These are phyloP conservation scores for Diaphora mendica DNA, from an alignment of 2,888 invertebrate species.

Conservation along the genomic window DNA sequence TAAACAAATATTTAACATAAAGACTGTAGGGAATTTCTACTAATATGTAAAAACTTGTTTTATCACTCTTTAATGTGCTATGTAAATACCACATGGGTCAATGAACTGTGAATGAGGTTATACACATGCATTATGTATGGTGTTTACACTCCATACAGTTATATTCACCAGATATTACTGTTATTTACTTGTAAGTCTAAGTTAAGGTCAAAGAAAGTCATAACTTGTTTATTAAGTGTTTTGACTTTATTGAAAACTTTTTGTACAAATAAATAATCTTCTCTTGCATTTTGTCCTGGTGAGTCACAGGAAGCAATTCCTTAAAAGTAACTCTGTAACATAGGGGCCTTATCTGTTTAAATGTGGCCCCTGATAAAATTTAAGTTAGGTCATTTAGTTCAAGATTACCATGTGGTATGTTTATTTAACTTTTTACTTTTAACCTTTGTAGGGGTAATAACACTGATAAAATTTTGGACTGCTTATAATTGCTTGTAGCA, in stretches of 20 bases:
- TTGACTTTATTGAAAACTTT: neutral
- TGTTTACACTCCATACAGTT: slow-evolving; percentile 59
- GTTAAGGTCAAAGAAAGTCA: neutral
- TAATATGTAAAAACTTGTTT: neutral
- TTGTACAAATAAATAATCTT: neutral
- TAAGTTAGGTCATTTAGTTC: neutral
- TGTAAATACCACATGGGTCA: slow-evolving; percentile 72
- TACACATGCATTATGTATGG: slow-evolving; percentile 47
- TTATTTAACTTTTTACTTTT: slow-evolving; percentile 2
- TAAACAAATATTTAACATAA: neutral
- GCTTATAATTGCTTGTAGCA: neutral
- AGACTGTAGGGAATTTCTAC: neutral
- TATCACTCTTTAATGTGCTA: slow-evolving; percentile 30
- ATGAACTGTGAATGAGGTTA: slow-evolving; percentile 75
- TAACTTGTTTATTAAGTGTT: neutral
- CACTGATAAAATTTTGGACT: neutral
- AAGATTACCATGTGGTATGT: neutral
- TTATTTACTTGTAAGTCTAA: slow-evolving; percentile 16
- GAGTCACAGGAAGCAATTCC: slow-evolving; percentile 7
- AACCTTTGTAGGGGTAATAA: neutral
- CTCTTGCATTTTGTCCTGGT: neutral
- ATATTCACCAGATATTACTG: slow-evolving; percentile 27
- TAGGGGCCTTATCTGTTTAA: neutral
- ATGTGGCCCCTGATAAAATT: neutral
- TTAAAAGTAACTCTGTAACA: neutral